Conservation (phyloP, 2,113 vertebrate genomes). For the Urocolius indicus region DNA sequence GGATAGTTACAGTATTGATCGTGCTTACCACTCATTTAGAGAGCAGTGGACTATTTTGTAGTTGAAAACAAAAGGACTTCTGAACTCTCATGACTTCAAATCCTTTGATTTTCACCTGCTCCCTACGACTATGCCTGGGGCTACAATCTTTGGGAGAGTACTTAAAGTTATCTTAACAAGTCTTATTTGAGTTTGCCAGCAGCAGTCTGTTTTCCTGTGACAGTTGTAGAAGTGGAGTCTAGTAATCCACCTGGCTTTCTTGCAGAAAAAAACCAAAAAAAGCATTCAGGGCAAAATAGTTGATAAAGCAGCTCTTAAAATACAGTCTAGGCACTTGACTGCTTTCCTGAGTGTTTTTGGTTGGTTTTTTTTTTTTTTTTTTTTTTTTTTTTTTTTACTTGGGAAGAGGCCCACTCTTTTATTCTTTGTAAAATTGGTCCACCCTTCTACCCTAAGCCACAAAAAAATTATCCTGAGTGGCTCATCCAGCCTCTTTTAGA, state of each 20-base stretch:
- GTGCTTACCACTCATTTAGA: not conserved
- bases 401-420: not conserved
- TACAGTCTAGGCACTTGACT: not conserved
- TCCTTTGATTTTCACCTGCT: not conserved
- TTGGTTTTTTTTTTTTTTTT: not conserved
- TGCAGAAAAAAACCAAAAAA: not conserved
- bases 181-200: not conserved
- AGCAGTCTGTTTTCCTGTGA: not conserved
- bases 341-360: not conserved
- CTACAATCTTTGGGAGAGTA: not conserved
- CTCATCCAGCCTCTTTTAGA: not conserved
- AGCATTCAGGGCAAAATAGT: not conserved
- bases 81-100: not conserved
- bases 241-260: not conserved
- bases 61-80: not conserved
- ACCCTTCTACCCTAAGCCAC: not conserved
- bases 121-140: not conserved
- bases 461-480: not conserved
- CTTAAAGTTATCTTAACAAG: not conserved
- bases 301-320: not conserved
- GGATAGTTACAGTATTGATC: not conserved
- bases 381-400: not conserved
- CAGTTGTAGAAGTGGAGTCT: not conserved
- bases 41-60: not conserved
- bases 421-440: not conserved